Evolutionary conservation across 2,113 vertebrate species (phyloP).

Genomic region (Hemiprocne comata): DNA sequence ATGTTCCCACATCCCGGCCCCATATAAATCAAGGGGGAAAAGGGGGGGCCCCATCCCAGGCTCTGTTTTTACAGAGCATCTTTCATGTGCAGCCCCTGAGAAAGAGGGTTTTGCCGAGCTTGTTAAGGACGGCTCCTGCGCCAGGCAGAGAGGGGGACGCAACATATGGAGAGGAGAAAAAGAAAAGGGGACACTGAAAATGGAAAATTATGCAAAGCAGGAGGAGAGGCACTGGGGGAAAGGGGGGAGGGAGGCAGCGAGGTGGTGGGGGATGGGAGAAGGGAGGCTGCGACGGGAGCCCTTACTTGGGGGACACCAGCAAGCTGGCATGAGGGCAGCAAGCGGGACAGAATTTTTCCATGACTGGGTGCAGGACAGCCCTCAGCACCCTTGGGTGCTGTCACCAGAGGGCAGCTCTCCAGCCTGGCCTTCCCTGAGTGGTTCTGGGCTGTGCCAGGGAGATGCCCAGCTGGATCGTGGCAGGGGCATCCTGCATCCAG

Average conservation of each 20-base stretch:
- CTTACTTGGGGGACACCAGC: slow-evolving; percentile 17
- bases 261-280: slow-evolving; percentile 51
- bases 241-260: slow-evolving; percentile 26
- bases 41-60: background rate
- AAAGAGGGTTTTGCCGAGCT: slow-evolving; percentile 59
- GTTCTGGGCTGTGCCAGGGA: background rate
- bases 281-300: slow-evolving; percentile 50
- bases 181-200: slow-evolving; percentile 72
- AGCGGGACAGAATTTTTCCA: background rate
- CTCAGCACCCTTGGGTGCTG: background rate
- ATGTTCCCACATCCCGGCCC: slow-evolving; percentile 65
- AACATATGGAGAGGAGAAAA: slow-evolving; percentile 69
- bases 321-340: background rate
- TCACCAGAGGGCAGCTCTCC: background rate
- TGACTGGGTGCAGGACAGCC: background rate
- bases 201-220: slow-evolving; percentile 72
- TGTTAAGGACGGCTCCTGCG: slow-evolving; percentile 65
- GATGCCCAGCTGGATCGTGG: background rate
- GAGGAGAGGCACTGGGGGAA: slow-evolving; percentile 47
- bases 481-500: background rate
- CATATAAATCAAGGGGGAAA: slow-evolving; percentile 62
- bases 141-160: slow-evolving; percentile 66
- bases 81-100: slow-evolving; percentile 65
- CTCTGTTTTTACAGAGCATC: slow-evolving; percentile 67
- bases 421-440: background rate